These are phyloP conservation scores for Apogon talboti DNA, from an alignment of 2,797 vertebrate genomes.

Conservation along the genomic window DNA sequence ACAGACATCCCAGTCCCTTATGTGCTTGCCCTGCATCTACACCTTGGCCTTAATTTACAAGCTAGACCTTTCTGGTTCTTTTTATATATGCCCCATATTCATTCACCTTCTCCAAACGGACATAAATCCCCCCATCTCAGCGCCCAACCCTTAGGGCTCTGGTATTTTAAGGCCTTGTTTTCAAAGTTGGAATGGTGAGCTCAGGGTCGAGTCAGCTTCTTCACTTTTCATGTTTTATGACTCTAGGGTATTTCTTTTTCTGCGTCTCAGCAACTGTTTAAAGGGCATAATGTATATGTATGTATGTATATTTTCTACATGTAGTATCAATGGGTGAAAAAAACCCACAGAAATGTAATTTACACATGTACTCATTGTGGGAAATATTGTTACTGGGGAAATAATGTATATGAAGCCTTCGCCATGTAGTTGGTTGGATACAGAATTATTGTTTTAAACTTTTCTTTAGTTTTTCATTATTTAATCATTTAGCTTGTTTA, in stretches of 20 bases:
- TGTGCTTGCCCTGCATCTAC: conserved; percentile 26
- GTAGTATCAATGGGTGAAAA: neutral
- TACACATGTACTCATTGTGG: conserved; percentile 3
- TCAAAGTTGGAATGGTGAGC: conserved; percentile 59
- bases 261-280: conserved; percentile 32
- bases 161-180: conserved; percentile 71
- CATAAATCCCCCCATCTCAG: conserved; percentile 60
- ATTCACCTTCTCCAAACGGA: conserved; percentile 62
- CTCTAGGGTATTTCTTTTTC: conserved; percentile 33
- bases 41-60: conserved; percentile 67
- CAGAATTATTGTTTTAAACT: neutral
- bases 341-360: too few relatives aligned
- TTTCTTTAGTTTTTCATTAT: too few relatives aligned
- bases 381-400: conserved; percentile 12
- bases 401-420: conserved; percentile 7
- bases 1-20: conserved; percentile 24
- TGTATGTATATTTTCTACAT: too few relatives aligned
- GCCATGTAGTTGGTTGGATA: conserved; percentile 17
- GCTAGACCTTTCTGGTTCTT: conserved; percentile 61
- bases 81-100: conserved; percentile 65
- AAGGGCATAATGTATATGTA: conserved; percentile 13
- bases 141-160: conserved; percentile 13
- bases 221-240: conserved; percentile 62
- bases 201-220: conserved; percentile 40
- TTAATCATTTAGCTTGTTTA: too few relatives aligned